Conservation (phyloP, 2,113 vertebrate genomes). For the Platichthys stellatus region DNA sequence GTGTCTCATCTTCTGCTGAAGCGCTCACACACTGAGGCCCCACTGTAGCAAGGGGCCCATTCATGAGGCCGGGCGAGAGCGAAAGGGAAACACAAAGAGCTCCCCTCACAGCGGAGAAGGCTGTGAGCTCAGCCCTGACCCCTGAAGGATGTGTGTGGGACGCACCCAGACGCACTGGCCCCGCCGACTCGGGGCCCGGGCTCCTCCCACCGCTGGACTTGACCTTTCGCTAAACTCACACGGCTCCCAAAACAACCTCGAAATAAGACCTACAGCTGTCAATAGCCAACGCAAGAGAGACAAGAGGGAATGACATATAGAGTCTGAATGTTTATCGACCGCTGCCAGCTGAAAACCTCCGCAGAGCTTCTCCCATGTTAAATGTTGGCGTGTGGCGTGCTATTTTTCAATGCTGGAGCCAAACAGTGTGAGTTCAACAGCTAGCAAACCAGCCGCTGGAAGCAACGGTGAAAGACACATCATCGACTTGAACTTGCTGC, state of each 20-base stretch:
- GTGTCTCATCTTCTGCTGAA: conserved; percentile 41
- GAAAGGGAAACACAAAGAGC: conserved; percentile 72
- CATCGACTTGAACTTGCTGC: conserved; percentile 15
- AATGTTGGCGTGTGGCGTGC: conserved; percentile 28
- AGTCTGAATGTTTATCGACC: conserved; percentile 32
- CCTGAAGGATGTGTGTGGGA: conserved; percentile 81
- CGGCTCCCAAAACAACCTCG: conserved; percentile 57
- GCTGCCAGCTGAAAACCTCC: conserved; percentile 48
- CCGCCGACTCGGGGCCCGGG: conserved; percentile 48
- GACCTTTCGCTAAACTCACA: conserved; percentile 61
- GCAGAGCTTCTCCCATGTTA: conserved; percentile 52
- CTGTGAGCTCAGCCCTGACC: conserved; percentile 73
- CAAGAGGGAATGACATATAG: conserved; percentile 21
- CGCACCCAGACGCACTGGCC: conserved; percentile 68
- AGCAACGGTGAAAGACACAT: conserved; percentile 29
- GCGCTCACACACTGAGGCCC: conserved; percentile 62
- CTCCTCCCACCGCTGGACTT: conserved; percentile 60
- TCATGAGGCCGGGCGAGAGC: conserved; percentile 67
- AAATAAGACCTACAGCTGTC: conserved; percentile 52
- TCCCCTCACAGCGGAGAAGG: conserved; percentile 58
- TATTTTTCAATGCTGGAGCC: background rate
- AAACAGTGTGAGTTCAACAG: conserved; percentile 23
- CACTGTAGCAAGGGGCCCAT: conserved; percentile 68
- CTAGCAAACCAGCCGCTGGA: conserved; percentile 22
- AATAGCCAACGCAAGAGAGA: conserved; percentile 29